Base-by-base conservation (phyloP, 1,140 invertebrate species). In the Elysia chlorotica region DNA sequence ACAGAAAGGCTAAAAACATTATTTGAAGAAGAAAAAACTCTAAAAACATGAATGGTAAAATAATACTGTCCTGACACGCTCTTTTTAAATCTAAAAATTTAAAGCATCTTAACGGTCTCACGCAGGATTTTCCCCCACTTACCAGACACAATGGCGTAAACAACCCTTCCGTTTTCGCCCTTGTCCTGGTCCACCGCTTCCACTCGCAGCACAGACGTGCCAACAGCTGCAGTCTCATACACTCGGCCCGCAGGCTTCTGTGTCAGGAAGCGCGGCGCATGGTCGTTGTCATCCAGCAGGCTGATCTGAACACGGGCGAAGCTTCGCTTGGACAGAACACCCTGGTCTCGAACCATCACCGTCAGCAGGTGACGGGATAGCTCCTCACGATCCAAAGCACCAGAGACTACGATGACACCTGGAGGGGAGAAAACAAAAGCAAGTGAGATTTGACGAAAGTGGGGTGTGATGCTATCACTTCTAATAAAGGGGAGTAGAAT, bases 281-380 rank as follows among this genome's bases (percentile, higher is more conserved):
- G 94, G 84, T 97, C 96, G 87, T 97, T 97, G 76, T 94, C 92
- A 87, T 96, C 96, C 78, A 92, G 90, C 0, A 97, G 93, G 59
- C 91, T 91, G 56, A 97, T 91, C 33, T 92, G 87, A 0, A 97
- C 92, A 77, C 95, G 89, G 1, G 95, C 94, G 83, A 93, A 95
- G 84, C 95, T 95, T 21, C 93, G 89, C 81, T 95, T 93, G 0
- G 93, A 92, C 17, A 93, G 94, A 0, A 92, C 93, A 0, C 95
- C 95, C 80, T 94, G 92, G 87, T 98, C 96, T 76, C 93, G 92
- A 0, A 95, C 95, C 91, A 95, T 94, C 2, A 97, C 92, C 0
- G 94, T 97, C 38, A 98, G 84, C 37, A 95, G 90, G 88, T 98
- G 96, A 41, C 93, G 90, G 30, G 91, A 90, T 5, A 93, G 92